Base-by-base conservation (phyloP, 2,113 vertebrate species). In the Elaphurus davidianus region DNA sequence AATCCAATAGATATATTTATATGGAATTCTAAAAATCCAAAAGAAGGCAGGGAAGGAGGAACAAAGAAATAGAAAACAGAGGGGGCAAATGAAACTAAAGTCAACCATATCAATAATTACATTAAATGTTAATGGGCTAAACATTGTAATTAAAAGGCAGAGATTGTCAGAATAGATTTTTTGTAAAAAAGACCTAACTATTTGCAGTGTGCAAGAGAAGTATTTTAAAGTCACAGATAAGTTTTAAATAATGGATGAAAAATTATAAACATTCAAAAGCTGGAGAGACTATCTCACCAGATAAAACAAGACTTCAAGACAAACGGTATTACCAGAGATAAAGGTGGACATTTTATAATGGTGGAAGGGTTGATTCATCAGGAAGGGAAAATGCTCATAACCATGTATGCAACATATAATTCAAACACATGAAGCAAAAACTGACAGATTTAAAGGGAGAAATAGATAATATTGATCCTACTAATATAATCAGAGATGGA, bases 121-220 rank as follows among this genome's bases (percentile, higher is more conserved):
- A 98, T 98, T 98, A 98, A 98, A 98, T 97, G 91, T 97, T 96
- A 98, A 98, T 97, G 93, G 89, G 87, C 97, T 97, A 98, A 98
- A 98, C 93, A 97, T 98, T 98, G 76, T 86, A 97, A 97, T 98
- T 98, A 98, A 97, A 98, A 97, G 96, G 79, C 96, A 98, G 93
- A 98, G 98, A 98, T 98, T 96, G 89, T 98, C 67, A 95, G 83
- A 96, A 91, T 50, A 97, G 91, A 91, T 94, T 88, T 60, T 92
- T 95, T 76, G 47, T n/a, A 19, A 85, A 94, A 95, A 95, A 81
- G 40, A n/a, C 47, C 45, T 91, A 98, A 93, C 89, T 96, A 95
- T 94, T 98, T 97, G 90, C 92, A 98, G 91, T 94, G 93, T 97
- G 36, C 30, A 96, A 97, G 83, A 91, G 91, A 96, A 89, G 33